These are phyloP conservation scores for Cossypha polioptera DNA, from an alignment of 2,797 vertebrate species.

Conservation along the genomic window DNA sequence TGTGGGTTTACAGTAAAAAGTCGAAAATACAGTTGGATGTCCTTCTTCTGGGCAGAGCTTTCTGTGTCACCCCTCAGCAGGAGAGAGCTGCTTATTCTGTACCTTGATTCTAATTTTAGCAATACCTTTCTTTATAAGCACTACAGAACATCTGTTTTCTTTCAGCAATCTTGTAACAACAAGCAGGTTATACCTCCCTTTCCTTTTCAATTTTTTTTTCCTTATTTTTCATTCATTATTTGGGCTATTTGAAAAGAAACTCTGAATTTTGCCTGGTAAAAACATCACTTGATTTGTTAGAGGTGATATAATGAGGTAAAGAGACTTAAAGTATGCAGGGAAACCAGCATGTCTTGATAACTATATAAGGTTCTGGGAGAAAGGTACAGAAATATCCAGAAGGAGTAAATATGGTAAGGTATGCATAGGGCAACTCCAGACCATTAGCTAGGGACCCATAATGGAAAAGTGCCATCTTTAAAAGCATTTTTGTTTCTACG, in stretches of 20 bases:
- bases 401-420: not conserved
- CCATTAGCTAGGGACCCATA: conserved; percentile 24
- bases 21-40: not conserved
- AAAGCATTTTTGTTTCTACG: conserved; percentile 53
- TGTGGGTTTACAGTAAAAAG: not conserved
- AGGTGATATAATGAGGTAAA: not conserved
- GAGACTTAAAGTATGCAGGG: not conserved
- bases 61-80: not conserved
- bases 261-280: not conserved
- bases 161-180: conserved; percentile 17
- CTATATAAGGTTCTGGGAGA: not conserved
- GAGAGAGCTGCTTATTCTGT: conserved; percentile 2
- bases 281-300: not conserved
- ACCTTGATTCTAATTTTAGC: conserved; percentile 30
- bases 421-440: not conserved
- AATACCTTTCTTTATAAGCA: conserved; percentile 10
- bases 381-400: conserved; percentile 24
- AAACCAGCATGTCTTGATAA: not conserved
- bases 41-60: not conserved
- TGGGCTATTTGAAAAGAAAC: not conserved
- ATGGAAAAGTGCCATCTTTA: conserved; percentile 10
- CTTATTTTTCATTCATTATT: not conserved
- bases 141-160: conserved; percentile 9
- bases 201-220: not conserved
- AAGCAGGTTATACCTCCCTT: not conserved